A percentile compares a stretch with the other conserved stretches of the same genome.
These are phyloP conservation scores for Nowickia ferox DNA, from an alignment of 2,888 invertebrate species.

Conservation along the genomic window DNA sequence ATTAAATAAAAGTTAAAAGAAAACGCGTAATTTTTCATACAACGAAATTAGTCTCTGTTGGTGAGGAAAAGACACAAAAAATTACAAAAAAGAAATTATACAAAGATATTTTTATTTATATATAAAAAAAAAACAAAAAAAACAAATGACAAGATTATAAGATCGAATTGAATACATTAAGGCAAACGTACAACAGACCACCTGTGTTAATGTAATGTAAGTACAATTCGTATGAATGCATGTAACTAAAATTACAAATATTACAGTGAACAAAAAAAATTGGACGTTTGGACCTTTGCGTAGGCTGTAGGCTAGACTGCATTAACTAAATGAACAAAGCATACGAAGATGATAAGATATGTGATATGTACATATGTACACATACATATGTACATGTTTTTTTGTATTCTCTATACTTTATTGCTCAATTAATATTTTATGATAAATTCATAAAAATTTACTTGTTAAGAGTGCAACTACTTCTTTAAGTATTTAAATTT, in stretches of 20 bases:
- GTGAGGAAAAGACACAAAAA: neutral
- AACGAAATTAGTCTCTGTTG: neutral
- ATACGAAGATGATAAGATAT: no score
- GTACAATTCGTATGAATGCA: slow-evolving; percentile 10
- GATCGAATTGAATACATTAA: slow-evolving; percentile 6
- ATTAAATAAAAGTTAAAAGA: neutral
- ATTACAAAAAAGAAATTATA: neutral
- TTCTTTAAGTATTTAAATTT: no score
- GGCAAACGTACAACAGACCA: neutral
- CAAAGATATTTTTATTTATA: neutral
- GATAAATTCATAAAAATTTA: no score
- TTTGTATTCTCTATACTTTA: no score
- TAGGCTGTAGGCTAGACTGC: neutral
- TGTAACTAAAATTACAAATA: neutral
- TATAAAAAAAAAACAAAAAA: neutral
- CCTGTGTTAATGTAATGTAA: slow-evolving; percentile 38
- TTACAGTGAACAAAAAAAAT: neutral
- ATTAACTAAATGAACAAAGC: neutral
- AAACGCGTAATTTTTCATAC: slow-evolving; percentile 18
- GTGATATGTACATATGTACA: no score
- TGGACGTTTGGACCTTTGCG: no score
- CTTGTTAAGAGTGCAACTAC: no score
- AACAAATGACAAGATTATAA: slow-evolving; percentile 22
- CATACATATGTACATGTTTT: no score
- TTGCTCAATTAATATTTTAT: no score